phyloP scores from a whole-genome alignment of 2,113 vertebrate genomes.

The Hippocampus mohnikei region DNA sequence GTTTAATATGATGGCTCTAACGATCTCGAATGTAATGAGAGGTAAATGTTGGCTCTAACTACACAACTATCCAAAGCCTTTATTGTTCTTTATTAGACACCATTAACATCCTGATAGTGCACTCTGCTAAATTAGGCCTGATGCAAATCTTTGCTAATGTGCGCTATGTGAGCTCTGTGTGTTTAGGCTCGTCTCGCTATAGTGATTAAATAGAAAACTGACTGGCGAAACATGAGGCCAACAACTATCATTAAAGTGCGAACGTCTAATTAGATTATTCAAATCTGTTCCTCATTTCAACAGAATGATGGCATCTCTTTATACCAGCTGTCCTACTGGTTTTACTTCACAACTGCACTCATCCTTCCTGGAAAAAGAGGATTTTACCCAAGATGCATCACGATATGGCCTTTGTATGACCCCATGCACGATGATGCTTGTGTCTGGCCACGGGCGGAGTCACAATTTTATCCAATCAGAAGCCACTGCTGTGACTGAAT shows the following conservation, averaged over 20 bases:
- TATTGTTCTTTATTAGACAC: slow-evolving; percentile 66
- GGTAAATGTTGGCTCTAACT: slow-evolving; percentile 55
- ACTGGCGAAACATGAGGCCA: slow-evolving; percentile 33
- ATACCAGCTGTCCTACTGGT: slow-evolving; percentile 55
- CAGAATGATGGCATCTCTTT: slow-evolving; percentile 38
- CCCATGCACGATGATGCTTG: slow-evolving; percentile 44
- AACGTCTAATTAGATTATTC: slow-evolving; percentile 54
- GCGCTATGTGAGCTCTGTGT: slow-evolving; percentile 55
- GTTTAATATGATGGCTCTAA: slow-evolving; percentile 59
- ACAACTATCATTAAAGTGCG: slow-evolving; percentile 24
- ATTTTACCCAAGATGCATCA: slow-evolving; percentile 63
- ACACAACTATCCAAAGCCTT: slow-evolving; percentile 46
- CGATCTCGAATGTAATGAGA: slow-evolving; percentile 55
- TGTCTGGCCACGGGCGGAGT: slow-evolving; percentile 46
- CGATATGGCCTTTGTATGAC: slow-evolving; percentile 62
- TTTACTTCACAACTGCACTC: slow-evolving; percentile 35
- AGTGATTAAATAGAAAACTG: slow-evolving; percentile 45
- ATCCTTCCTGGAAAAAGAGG: slow-evolving; percentile 21
- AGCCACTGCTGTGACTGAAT: slow-evolving; percentile 2
- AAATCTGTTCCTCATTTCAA: slow-evolving; percentile 48
- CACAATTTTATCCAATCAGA: slow-evolving; percentile 57
- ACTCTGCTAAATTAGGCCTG: slow-evolving; percentile 63
- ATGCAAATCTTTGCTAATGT: slow-evolving; percentile 66
- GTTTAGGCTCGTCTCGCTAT: slow-evolving; percentile 48
- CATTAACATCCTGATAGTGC: slow-evolving; percentile 57